Evolutionary conservation across 2,888 invertebrate genomes (phyloP).

Genomic region (Tetanocera ferruginea): DNA sequence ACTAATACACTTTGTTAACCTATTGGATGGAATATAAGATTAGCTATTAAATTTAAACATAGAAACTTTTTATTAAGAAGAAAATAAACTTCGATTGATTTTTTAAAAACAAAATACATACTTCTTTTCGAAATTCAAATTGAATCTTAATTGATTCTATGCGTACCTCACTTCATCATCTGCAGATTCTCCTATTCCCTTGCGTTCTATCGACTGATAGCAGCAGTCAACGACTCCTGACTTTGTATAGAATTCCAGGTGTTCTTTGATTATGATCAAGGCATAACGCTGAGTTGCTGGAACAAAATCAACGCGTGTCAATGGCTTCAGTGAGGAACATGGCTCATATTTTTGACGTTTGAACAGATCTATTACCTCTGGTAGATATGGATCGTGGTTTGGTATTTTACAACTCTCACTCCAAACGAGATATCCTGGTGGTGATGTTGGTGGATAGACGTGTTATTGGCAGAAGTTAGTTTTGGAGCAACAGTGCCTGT

Average conservation of each 20-base stretch:
- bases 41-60: no score
- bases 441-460: slow-evolving; percentile 43
- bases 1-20: slow-evolving; percentile 67
- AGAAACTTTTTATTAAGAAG: no score
- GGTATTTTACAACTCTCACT: slow-evolving; percentile 77
- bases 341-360: slow-evolving; percentile 72
- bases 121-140: no score
- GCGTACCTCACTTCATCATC: slow-evolving; percentile 62
- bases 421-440: slow-evolving; percentile 70
- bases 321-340: slow-evolving; percentile 69
- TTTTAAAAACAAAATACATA: no score
- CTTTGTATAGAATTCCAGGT: slow-evolving; percentile 55
- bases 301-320: slow-evolving; percentile 62
- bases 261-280: slow-evolving; percentile 58
- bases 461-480: background rate
- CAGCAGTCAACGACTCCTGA: slow-evolving; percentile 60
- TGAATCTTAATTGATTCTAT: no score
- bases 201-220: slow-evolving; percentile 63
- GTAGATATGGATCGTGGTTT: slow-evolving; percentile 74
- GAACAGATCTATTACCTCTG: slow-evolving; percentile 72
- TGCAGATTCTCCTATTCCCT: slow-evolving; percentile 54
- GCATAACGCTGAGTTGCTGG: slow-evolving; percentile 54
- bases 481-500: no score
- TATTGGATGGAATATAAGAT: no score
- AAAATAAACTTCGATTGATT: no score